Conservation (phyloP, 2,888 invertebrate genomes). For the Rhamnusium bicolor region DNA sequence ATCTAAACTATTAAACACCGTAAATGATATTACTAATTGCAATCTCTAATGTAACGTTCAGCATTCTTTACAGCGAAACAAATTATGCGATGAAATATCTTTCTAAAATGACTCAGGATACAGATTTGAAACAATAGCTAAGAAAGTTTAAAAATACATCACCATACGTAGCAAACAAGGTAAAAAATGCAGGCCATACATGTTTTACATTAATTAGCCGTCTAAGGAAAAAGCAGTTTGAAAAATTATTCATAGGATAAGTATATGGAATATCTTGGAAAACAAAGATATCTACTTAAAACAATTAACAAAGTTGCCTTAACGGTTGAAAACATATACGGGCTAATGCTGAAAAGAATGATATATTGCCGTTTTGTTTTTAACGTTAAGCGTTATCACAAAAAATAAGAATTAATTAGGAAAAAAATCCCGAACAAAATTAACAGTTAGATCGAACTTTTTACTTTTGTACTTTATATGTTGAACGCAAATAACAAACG, state of each 20-base stretch:
- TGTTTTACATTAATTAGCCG: constrained; percentile 49
- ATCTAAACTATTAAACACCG: too few relatives aligned
- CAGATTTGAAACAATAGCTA: constrained; percentile 14
- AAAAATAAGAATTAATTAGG: background rate
- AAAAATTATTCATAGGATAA: constrained; percentile 38
- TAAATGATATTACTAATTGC: too few relatives aligned
- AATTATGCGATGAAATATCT: background rate
- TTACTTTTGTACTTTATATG: background rate
- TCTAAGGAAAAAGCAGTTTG: constrained; percentile 40
- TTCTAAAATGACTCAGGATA: background rate
- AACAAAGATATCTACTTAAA: constrained; percentile 38
- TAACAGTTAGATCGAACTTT: background rate
- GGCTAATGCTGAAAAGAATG: background rate
- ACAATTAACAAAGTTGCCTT: constrained; percentile 8
- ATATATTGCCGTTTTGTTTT: background rate
- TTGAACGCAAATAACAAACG: background rate
- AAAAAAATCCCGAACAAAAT: background rate
- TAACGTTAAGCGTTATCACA: background rate
- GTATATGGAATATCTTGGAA: constrained; percentile 29
- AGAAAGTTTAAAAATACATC: constrained; percentile 29
- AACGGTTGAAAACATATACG: constrained; percentile 13
- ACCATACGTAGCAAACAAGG: constrained; percentile 9
- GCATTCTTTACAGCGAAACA: background rate
- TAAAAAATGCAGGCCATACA: constrained; percentile 47
- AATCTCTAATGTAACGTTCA: too few relatives aligned